Percentiles rank a stretch among this genome's conserved stretches.
phyloP scores from a whole-genome alignment of 2,888 invertebrate genomes.

The Coremacera marginata region DNA sequence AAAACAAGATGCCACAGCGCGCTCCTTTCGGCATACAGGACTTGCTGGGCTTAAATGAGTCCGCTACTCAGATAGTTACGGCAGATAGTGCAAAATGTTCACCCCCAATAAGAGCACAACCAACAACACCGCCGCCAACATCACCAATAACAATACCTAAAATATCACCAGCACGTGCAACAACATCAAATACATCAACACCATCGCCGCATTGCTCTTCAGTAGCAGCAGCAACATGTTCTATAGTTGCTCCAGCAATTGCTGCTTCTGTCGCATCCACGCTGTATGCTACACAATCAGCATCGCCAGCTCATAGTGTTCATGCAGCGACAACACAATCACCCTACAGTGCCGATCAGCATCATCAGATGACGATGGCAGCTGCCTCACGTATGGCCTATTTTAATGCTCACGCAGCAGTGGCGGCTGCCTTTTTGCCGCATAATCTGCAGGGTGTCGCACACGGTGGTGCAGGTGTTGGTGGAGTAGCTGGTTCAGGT shows the following conservation, averaged over 20 bases:
- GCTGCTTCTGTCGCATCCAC: conserved; percentile 31
- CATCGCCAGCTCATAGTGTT: conserved; percentile 49
- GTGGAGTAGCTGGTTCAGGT: conserved; percentile 36
- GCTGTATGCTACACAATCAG: conserved; percentile 46
- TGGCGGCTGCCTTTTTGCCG: conserved; percentile 88
- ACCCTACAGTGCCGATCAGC: conserved; percentile 57
- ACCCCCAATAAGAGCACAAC: conserved; percentile 16
- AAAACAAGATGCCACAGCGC: conserved; percentile 66
- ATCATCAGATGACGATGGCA: conserved; percentile 69
- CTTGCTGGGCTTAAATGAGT: conserved; percentile 62
- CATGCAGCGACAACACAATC: conserved; percentile 50
- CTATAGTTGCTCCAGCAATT: neutral
- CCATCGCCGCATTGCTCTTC: conserved; percentile 29
- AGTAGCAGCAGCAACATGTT: conserved; percentile 14
- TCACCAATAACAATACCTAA: conserved; percentile 40
- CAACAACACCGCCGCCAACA: conserved; percentile 27
- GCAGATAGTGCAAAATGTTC: conserved; percentile 49
- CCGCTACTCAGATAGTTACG: conserved; percentile 49
- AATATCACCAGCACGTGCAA: conserved; percentile 29
- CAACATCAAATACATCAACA: conserved; percentile 28
- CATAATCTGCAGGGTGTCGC: conserved; percentile 73
- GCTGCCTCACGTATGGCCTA: conserved; percentile 86
- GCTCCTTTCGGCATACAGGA: conserved; percentile 70
- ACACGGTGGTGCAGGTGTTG: conserved; percentile 62
- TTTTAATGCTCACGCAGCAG: conserved; percentile 92